phyloP scores from a whole-genome alignment of 2,113 vertebrate genomes.

The Pyxicephalus adspersus region DNA sequence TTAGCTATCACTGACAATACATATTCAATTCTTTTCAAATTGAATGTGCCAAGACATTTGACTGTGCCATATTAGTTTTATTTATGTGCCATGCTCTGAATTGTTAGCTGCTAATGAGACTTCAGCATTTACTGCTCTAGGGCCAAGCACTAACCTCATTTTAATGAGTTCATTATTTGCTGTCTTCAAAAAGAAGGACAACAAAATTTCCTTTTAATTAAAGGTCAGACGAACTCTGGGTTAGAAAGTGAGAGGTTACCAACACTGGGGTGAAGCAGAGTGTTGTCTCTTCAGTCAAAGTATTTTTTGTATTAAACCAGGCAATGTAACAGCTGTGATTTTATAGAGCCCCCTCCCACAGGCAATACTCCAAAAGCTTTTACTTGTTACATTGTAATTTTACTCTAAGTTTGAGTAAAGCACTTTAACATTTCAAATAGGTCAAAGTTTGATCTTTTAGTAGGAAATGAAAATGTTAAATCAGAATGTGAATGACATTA shows the following conservation, averaged over 20 bases:
- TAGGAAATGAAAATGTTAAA: neutral
- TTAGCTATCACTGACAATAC: constrained; percentile 74
- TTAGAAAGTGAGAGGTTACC: constrained; percentile 72
- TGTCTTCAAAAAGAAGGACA: constrained; percentile 88
- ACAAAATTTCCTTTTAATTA: constrained; percentile 86
- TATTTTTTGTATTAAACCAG: constrained; percentile 32
- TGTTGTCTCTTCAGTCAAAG: constrained; percentile 63
- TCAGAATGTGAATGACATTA: no score
- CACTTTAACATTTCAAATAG: neutral
- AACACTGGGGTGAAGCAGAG: constrained; percentile 63
- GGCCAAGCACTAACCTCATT: constrained; percentile 82
- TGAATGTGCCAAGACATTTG: constrained; percentile 77
- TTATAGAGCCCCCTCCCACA: neutral
- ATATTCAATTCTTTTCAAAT: constrained; percentile 80
- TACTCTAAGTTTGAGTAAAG: neutral
- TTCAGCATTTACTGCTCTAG: constrained; percentile 75
- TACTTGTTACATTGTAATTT: neutral
- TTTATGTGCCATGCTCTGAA: constrained; percentile 80
- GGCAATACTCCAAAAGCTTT: neutral
- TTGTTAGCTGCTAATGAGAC: constrained; percentile 82
- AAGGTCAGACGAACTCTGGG: constrained; percentile 80
- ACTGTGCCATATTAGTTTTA: constrained; percentile 76
- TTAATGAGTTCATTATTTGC: constrained; percentile 98
- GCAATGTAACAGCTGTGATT: constrained; percentile 1
- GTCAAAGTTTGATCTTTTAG: neutral